These are phyloP conservation scores for Pseudachorutes palmiensis DNA, from an alignment of 1,140 invertebrate genomes.

Conservation along the genomic window DNA sequence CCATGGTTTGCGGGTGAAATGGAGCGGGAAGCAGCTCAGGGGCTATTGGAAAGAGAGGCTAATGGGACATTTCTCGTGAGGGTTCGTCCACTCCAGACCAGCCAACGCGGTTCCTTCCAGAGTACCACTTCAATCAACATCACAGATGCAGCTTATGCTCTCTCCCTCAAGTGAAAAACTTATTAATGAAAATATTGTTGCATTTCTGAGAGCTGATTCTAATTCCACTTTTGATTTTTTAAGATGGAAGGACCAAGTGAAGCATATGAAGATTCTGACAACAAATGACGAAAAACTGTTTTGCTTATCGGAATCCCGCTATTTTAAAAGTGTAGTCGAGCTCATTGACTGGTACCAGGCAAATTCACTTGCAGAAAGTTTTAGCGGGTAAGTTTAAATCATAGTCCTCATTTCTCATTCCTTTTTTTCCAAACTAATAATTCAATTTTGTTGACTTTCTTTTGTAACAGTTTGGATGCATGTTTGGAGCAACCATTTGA, in stretches of 20 bases:
- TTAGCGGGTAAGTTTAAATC: constrained; percentile 53
- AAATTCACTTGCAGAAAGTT: constrained; percentile 79
- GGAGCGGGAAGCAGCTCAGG: constrained; percentile 71
- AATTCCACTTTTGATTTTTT: no score
- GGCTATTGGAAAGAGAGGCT: constrained; percentile 63
- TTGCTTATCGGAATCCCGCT: constrained; percentile 79
- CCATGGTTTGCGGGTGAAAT: constrained; percentile 74
- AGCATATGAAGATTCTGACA: constrained; percentile 75
- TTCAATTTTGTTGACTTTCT: background rate
- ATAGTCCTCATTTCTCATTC: background rate
- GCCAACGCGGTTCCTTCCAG: background rate
- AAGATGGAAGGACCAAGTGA: constrained; percentile 73
- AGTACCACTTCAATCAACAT: constrained; percentile 15
- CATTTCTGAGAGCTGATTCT: no score
- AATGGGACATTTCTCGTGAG: constrained; percentile 83
- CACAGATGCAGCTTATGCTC: constrained; percentile 65
- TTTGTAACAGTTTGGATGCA: background rate
- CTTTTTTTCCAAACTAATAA: background rate
- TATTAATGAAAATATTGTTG: no score
- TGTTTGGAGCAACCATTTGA: background rate
- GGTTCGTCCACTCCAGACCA: constrained; percentile 57
- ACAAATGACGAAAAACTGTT: constrained; percentile 56
- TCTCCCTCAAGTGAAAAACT: constrained; percentile 74
- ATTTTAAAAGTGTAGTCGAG: constrained; percentile 80
- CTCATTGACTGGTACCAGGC: constrained; percentile 82